Percentiles rank a stretch among this genome's conserved stretches.
Evolutionary conservation across 2,797 vertebrate genomes (phyloP).

Genomic region (Galagoides demidoff): DNA sequence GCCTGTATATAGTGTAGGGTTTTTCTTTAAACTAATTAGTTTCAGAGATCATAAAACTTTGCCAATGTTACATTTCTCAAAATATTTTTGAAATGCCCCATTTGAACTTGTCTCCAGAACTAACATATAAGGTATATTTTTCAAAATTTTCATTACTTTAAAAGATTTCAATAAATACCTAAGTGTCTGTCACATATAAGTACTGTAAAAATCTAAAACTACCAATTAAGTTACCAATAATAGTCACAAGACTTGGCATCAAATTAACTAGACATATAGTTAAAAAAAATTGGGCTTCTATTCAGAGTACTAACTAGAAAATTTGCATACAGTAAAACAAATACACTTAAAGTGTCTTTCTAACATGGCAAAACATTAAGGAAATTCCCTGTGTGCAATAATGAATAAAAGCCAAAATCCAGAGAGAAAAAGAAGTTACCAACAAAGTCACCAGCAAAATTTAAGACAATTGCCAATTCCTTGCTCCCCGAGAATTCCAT

Average conservation of each 20-base stretch:
- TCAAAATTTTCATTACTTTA: neutral
- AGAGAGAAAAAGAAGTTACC: neutral
- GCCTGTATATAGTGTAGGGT: neutral
- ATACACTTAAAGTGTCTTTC: neutral
- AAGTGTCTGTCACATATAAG: neutral
- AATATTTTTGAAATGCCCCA: constrained; percentile 15
- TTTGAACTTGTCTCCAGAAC: neutral
- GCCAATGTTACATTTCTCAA: constrained; percentile 41
- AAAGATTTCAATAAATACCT: constrained; percentile 13
- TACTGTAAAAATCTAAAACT: neutral
- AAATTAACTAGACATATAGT: constrained; percentile 20
- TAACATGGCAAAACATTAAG: neutral
- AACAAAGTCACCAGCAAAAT: neutral
- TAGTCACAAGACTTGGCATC: neutral
- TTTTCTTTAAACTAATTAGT: constrained; percentile 27
- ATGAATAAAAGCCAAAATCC: neutral
- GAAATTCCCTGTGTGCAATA: neutral
- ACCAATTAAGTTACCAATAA: neutral
- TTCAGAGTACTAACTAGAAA: constrained; percentile 8
- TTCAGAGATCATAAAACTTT: neutral
- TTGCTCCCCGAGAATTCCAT: neutral
- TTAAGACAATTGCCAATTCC: neutral
- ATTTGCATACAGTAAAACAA: neutral
- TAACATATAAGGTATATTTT: neutral
- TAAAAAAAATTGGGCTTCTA: neutral